phyloP scores from a whole-genome alignment of 2,113 vertebrate species.

The Apteryx mantelli region DNA sequence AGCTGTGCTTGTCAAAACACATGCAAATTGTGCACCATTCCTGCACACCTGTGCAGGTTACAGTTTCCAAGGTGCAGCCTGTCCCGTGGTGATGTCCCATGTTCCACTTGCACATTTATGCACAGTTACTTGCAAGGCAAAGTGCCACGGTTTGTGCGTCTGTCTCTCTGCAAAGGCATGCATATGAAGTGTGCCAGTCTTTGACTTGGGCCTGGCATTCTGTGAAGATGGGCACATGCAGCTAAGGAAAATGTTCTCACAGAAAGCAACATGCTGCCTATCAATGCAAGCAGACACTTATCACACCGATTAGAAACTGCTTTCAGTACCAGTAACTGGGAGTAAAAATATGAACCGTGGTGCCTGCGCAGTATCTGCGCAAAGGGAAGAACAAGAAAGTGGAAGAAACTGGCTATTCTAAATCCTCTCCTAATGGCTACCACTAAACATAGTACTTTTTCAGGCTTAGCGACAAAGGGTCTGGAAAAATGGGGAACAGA shows the following conservation, averaged over 20 bases:
- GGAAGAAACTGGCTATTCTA: accelerated
- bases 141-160: accelerated
- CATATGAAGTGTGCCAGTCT: accelerated
- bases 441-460: accelerated
- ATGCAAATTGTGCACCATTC: background rate
- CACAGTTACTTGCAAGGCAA: background rate
- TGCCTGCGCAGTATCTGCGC: background rate
- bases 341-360: accelerated
- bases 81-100: accelerated
- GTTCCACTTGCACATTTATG: background rate
- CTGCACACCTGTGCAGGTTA: background rate
- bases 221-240: background rate
- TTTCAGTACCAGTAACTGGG: no score
- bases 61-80: accelerated
- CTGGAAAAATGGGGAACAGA: accelerated
- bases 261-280: background rate
- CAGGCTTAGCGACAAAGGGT: background rate
- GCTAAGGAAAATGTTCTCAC: accelerated
- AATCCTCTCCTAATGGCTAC: background rate
- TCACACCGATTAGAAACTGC: accelerated
- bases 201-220: accelerated
- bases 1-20: background rate
- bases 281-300: background rate
- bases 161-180: accelerated
- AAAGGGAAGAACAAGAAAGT: background rate